Evolutionary conservation across 1,140 invertebrate species (phyloP), one percentile per base, ranked within the genome.

Genomic region (Potamilus streckersoni): DNA sequence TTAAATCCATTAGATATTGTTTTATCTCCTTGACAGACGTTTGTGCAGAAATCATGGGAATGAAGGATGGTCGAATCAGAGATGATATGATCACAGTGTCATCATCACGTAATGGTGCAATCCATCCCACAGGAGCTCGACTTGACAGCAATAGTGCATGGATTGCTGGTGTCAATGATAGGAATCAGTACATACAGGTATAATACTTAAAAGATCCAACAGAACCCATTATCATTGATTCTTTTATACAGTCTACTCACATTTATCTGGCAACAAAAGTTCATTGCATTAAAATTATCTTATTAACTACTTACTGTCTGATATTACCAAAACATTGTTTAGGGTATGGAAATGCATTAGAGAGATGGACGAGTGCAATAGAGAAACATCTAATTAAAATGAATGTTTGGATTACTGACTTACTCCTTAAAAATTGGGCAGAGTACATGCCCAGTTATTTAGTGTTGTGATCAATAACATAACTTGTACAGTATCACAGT

Each of bases 11-110:
- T 23, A 62, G 16, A 20, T 71, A 17, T 56, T 12, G 60, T 71
- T 79, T 58, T 60, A 69, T 66, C 31, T 56, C 27, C 55, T 27
- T 72, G 63, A 55, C 76, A 74, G 84, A 83, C 75, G 71, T 89
- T 14, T 94, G 94, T 82, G 86, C 90, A 12, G 93, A 94, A 81
- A 86, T 91, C 23, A 93, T 95, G 93, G 94, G 94, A 20, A 80
- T 94, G 57, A 90, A 92, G 59, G 91, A 91, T 81, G 91, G 91
- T 0, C 64, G 89, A 49, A 89, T 95, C 78, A 80, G 88, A 20
- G 87, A 92, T 59, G 83, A 91, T 31, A 93, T 94, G 89, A 88
- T 95, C 8, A 88, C 90, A 11, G 91, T 90, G 8, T 92, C 92
- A 0, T 92, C 92, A 0, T 84, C 86, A 14, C 75, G 84, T 6